Percentiles rank a stretch among this genome's conserved stretches.
Conservation (phyloP, 2,113 vertebrate species). For the Narcine bancroftii region DNA sequence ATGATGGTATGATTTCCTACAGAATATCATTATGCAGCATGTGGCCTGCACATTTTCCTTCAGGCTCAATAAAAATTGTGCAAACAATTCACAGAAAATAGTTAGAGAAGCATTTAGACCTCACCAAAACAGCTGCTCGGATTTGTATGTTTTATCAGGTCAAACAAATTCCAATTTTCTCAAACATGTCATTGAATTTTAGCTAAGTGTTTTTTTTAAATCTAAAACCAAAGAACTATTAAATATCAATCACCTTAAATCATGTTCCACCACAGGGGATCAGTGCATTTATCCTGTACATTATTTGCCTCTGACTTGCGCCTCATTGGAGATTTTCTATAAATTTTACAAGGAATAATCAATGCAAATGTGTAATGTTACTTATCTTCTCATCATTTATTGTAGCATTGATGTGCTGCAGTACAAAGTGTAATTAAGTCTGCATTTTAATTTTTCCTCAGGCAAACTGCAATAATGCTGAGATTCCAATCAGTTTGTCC, state of each 20-base stretch:
- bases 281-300: background rate
- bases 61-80: background rate
- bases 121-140: background rate
- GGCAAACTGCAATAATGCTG: conserved; percentile 16
- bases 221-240: conserved; percentile 21
- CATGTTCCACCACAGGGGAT: background rate
- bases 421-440: conserved; percentile 8
- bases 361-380: conserved; percentile 13
- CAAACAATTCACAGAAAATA: background rate
- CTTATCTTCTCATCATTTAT: conserved; percentile 5
- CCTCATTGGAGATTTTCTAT: background rate
- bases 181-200: conserved; percentile 29
- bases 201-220: background rate
- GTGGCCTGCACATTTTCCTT: background rate
- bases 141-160: background rate
- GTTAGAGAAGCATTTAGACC: background rate
- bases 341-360: conserved; percentile 27
- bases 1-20: background rate
- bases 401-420: conserved; percentile 10
- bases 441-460: conserved; percentile 31
- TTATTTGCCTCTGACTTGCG: conserved; percentile 5
- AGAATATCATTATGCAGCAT: background rate
- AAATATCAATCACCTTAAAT: conserved; percentile 32
- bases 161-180: background rate
- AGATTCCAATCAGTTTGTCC: background rate